Evolutionary conservation across 2,797 vertebrate genomes (phyloP), one percentile per base, ranked within the genome.

Genomic region (Enteromius radiatus): DNA sequence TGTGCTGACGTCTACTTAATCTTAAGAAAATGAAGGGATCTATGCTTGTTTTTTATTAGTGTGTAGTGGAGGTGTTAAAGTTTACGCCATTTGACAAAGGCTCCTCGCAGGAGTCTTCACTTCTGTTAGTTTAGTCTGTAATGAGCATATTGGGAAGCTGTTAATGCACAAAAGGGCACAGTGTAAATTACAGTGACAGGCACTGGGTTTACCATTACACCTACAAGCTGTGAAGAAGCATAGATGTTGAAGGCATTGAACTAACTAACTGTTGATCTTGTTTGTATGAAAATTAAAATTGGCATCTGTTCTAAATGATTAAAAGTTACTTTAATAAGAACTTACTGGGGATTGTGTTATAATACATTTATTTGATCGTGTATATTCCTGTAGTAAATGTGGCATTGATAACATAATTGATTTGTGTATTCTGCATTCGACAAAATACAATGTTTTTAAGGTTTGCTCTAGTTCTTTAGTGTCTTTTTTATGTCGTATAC

Each of bases 161-260:
- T 74, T 80, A 76, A 67, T 31, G 81, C 86, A 87, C 90, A 91
- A 91, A 90, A 90, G 88, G 87, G 79, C 78, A 43, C 0, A 73
- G 87, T 79, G 80, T 91, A 86, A 91, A 90, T 87, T 86, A 88
- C 87, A 84, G 88, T 86, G 89, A 88, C 88, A 89, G 33, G 68
- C 52, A 45, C 33, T 41, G 21, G 31, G 31, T 54, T 75, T 67
- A 75, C 80, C 28, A 67, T 82, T 67, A n/a, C 23, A 76, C 38
- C 33, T 43, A 15, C 56, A 59, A 21, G 28, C 12, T 45, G 49
- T 8, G 61, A 78, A 28, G 19, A 78, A 78, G 17, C 15, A 7
- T 49, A 33, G 33, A 45, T 6, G 5, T 36, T 10, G 45, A 11
- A 41, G 17, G 7, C 38, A 73, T 36, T 56, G 47, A 69, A 28